Conservation (phyloP, 2,888 invertebrate species). For the Tetragonula carbonaria region DNA sequence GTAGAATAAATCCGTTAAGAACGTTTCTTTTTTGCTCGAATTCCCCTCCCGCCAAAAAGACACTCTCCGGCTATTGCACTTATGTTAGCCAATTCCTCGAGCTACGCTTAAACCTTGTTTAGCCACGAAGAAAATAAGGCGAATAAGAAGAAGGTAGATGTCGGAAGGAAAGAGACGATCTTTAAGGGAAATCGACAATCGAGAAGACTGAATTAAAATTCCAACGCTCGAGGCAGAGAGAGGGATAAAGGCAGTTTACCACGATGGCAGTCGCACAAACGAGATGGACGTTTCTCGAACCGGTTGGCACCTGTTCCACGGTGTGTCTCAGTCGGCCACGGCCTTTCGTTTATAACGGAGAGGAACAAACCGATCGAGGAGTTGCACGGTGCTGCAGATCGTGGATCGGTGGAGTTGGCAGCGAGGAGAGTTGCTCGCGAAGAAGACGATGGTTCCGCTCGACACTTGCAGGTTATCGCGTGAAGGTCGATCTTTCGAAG, state of each 20-base stretch:
- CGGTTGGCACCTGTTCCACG: conserved; percentile 71
- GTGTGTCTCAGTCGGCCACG: conserved; percentile 58
- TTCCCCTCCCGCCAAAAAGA: not conserved
- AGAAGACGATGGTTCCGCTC: conserved; percentile 56
- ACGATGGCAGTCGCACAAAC: conserved; percentile 26
- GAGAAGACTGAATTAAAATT: not conserved
- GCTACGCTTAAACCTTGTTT: not conserved
- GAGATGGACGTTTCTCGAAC: conserved; percentile 66
- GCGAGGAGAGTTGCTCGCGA: conserved; percentile 27
- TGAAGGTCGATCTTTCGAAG: conserved; percentile 62
- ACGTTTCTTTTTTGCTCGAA: not conserved
- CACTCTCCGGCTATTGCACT: no score
- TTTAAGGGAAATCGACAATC: not conserved
- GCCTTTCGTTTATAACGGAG: conserved; percentile 58
- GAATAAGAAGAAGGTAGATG: no score
- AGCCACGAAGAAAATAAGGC: not conserved
- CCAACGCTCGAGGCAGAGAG: not conserved
- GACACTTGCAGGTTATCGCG: conserved; percentile 52
- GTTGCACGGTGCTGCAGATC: conserved; percentile 11
- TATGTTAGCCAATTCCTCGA: not conserved
- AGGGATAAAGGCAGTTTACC: not conserved
- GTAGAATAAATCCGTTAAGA: no score
- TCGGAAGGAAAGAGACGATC: not conserved
- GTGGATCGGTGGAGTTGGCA: conserved; percentile 22
- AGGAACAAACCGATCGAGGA: conserved; percentile 48